Percentiles rank a stretch among this genome's conserved stretches.
phyloP scores from a whole-genome alignment of 2,113 vertebrate species.

The Benitochromis conjunctus region DNA sequence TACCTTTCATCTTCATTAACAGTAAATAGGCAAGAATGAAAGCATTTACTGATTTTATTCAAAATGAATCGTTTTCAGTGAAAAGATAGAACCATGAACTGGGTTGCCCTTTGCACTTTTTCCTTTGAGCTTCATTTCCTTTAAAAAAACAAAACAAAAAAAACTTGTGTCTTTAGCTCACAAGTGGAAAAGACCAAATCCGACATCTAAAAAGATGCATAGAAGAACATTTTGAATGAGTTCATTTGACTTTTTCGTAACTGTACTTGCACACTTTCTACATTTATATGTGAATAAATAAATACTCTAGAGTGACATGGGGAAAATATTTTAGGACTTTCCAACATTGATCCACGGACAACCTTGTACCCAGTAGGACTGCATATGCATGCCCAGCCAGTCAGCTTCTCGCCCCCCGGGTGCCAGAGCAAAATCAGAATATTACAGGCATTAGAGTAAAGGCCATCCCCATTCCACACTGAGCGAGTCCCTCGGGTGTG shows the following conservation, averaged over 20 bases:
- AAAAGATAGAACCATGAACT: background rate
- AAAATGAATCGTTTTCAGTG: background rate
- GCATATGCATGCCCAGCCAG: background rate
- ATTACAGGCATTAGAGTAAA: constrained; percentile 35
- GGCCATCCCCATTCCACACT: constrained; percentile 31
- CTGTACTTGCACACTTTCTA: background rate
- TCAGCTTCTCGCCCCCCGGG: background rate
- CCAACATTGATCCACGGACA: background rate
- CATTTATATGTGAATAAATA: background rate
- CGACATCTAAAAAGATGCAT: background rate
- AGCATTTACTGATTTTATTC: background rate
- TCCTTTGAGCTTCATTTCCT: background rate
- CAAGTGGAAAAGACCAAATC: background rate
- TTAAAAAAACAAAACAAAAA: background rate
- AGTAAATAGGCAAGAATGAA: background rate
- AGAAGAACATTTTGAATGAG: background rate
- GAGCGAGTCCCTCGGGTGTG: constrained; percentile 1
- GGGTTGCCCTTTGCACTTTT: background rate
- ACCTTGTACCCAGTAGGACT: background rate
- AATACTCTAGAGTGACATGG: background rate
- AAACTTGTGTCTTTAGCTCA: background rate
- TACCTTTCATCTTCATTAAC: background rate
- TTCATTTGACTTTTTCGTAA: background rate
- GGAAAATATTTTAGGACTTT: background rate
- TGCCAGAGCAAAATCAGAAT: constrained; percentile 21